Percentiles rank a stretch among this genome's conserved stretches.
Conservation (phyloP, 2,888 invertebrate genomes). For the Torymus tubicola region DNA sequence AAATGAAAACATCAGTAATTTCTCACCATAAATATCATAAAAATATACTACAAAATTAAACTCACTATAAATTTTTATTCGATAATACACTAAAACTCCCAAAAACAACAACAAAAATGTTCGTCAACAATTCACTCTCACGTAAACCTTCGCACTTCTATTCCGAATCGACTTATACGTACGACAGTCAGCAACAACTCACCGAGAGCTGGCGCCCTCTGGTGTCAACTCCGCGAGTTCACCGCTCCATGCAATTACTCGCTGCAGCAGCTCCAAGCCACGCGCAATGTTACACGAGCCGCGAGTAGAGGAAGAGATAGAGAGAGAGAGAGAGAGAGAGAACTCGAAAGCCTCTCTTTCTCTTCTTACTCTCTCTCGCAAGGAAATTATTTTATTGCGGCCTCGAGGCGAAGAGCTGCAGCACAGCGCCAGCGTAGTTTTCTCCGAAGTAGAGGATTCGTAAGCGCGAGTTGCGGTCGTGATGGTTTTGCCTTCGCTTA, state of each 20-base stretch:
- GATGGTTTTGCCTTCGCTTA: not conserved
- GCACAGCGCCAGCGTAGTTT: too few relatives aligned
- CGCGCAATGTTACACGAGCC: not conserved
- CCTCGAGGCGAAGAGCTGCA: not conserved
- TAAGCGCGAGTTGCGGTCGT: not conserved
- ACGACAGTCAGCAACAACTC: too few relatives aligned
- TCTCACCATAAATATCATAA: too few relatives aligned
- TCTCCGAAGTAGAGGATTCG: slow-evolving; percentile 14
- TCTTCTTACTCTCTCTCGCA: slow-evolving; percentile 40
- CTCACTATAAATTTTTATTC: too few relatives aligned
- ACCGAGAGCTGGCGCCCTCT: slow-evolving; percentile 51
- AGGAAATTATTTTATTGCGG: not conserved
- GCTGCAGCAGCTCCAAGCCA: not conserved
- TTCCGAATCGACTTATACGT: too few relatives aligned
- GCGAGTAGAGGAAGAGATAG: not conserved
- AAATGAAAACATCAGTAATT: too few relatives aligned
- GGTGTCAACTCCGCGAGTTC: not conserved
- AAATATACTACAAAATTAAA: too few relatives aligned
- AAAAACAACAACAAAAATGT: too few relatives aligned
- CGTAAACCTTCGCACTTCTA: too few relatives aligned
- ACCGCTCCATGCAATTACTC: not conserved
- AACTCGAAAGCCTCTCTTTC: slow-evolving; percentile 26
- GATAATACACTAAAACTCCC: too few relatives aligned
- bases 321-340: slow-evolving; percentile 13
- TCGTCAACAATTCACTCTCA: too few relatives aligned